Evolutionary conservation across 1,140 invertebrate genomes (phyloP), one percentile per base, ranked within the genome.

Genomic region (Halesus radiatus): DNA sequence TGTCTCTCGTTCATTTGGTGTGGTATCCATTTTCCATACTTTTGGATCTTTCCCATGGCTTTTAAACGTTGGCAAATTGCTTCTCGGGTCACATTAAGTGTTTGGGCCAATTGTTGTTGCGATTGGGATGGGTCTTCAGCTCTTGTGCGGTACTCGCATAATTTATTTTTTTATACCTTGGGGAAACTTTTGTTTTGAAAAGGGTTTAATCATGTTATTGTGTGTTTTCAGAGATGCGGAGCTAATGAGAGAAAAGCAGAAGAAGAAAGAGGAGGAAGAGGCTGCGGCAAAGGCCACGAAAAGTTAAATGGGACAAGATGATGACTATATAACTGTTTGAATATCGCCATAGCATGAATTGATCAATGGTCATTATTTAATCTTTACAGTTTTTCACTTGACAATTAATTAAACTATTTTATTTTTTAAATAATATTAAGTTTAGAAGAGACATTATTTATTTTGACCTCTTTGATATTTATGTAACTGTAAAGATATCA

Each of bases 171-270:
- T n/a, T n/a, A n/a, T n/a, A n/a, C n/a, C n/a, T n/a, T n/a, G n/a
- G n/a, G n/a, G n/a, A n/a, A n/a, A n/a, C n/a, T n/a, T n/a, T n/a
- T 6, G 32, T 6, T 7, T 37, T 37, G 32, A 37, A 37, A 37
- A 37, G 32, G 32, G 32, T 37, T 37, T 6, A 37, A 6, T 37
- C 3, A 37, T 37, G 7, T 45, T 45, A 7, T 13, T 13, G 1
- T 5, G 84, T 85, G 80, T 84, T 90, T 90, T 72, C 85, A 95
- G 95, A 85, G 95, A 96, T 92, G 95, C 95, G 45, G 94, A 96
- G 85, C 83, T 94, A 83, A 95, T 96, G 94, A 88, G 95, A 85
- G 93, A 95, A 85, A 96, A 96, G 88, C 95, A 96, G 88, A 89
- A 90, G 84, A 93, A 91, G 86, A 92, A 93, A 85, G 91, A 92